phyloP scores from a whole-genome alignment of 2,113 vertebrate species.

The Dicrurus megarhynchus region DNA sequence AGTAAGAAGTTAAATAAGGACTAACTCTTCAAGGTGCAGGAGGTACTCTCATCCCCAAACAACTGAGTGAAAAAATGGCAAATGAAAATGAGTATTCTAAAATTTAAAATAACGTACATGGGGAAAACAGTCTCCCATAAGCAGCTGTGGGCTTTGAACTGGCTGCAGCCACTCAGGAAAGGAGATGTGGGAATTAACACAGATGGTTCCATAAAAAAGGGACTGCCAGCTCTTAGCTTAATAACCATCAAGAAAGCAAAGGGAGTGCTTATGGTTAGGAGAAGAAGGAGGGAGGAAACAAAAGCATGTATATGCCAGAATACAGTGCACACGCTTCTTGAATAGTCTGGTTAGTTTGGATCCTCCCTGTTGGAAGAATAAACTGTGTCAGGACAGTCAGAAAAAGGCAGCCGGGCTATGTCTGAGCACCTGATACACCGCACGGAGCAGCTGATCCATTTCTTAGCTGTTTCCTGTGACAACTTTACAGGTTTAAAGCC shows the following conservation, averaged over 20 bases:
- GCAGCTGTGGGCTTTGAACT: neutral
- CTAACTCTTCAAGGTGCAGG: neutral
- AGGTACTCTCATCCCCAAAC: neutral
- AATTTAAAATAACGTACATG: rapidly evolving
- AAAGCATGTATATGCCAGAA: rapidly evolving
- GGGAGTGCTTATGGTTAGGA: neutral
- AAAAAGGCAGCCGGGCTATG: neutral
- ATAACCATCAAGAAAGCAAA: neutral
- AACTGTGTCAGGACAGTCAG: neutral
- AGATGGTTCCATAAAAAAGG: neutral
- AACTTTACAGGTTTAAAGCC: neutral
- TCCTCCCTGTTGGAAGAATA: neutral
- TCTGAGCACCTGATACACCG: neutral
- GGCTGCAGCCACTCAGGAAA: neutral
- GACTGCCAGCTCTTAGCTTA: neutral
- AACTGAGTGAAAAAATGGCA: neutral
- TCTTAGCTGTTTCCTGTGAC: neutral
- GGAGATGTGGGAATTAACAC: neutral
- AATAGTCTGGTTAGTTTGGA: neutral
- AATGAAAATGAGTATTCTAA: neutral
- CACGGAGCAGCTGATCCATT: neutral
- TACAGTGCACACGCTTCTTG: rapidly evolving
- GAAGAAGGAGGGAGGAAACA: neutral
- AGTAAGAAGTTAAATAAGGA: neutral
- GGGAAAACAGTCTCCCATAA: neutral